Conservation (phyloP, 2,113 vertebrate genomes). For the Hippolais icterina region DNA sequence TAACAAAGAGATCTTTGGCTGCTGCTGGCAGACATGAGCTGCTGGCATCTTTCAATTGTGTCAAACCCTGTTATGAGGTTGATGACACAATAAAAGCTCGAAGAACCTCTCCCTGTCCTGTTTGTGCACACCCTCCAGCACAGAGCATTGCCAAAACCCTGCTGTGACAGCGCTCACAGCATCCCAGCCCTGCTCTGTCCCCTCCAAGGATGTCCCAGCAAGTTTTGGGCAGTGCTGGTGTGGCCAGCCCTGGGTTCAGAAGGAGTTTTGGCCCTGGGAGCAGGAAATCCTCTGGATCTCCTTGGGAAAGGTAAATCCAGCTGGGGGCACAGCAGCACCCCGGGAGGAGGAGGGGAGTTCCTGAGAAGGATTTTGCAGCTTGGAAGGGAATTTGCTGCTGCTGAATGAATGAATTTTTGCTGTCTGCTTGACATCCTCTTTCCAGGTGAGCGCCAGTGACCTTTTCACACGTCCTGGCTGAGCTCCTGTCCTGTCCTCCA, state of each 20-base stretch:
- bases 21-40: neutral
- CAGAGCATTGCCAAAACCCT: neutral
- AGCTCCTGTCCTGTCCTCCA: neutral
- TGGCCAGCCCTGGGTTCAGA: neutral
- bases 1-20: neutral
- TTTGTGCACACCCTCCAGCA: neutral
- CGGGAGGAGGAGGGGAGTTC: neutral
- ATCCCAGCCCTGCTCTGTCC: accelerated
- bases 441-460: conserved; percentile 25
- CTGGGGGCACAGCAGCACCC: neutral
- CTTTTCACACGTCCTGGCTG: neutral
- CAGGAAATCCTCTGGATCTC: neutral
- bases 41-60: neutral
- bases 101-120: no score
- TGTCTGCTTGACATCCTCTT: neutral
- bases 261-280: neutral
- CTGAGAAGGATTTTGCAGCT: neutral
- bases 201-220: neutral
- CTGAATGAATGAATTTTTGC: neutral
- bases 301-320: neutral
- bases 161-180: neutral
- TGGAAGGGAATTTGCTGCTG: neutral
- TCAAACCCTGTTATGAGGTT: neutral
- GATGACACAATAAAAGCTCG: neutral
- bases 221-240: neutral